Evolutionary conservation across 2,888 invertebrate species (phyloP).

Genomic region (Sycophila texana): DNA sequence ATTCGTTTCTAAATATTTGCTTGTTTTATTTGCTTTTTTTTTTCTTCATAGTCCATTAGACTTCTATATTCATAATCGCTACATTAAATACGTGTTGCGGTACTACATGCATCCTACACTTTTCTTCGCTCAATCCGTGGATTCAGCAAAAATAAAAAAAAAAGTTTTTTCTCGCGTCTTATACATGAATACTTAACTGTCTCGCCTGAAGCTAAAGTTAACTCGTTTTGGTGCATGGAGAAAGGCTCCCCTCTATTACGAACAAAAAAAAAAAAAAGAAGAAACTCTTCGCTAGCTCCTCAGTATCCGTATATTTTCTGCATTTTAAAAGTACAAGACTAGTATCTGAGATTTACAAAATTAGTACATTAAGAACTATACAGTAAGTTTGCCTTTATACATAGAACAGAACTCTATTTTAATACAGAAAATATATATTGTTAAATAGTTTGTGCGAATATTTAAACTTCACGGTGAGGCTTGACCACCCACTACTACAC

Average conservation of each 20-base stretch:
- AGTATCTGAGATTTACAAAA: slow-evolving; percentile 57
- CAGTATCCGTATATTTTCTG: slow-evolving; percentile 43
- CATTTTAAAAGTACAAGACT: slow-evolving; percentile 55
- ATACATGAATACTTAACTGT: slow-evolving; percentile 38
- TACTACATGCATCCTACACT: slow-evolving; percentile 49
- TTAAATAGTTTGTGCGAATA: slow-evolving; percentile 22
- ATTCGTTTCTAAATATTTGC: slow-evolving; percentile 36
- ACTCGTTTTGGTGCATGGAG: slow-evolving; percentile 55
- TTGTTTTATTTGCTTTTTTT: slow-evolving; percentile 14
- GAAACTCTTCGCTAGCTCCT: slow-evolving; percentile 19
- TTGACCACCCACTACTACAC: too few relatives aligned
- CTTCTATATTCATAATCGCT: slow-evolving; percentile 46
- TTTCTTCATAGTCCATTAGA: slow-evolving; percentile 38
- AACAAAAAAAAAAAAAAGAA: slow-evolving; percentile 11
- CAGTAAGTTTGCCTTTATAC: slow-evolving; percentile 52
- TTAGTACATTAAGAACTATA: slow-evolving; percentile 51
- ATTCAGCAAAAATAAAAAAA: slow-evolving; percentile 54
- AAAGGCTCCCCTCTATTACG: slow-evolving; percentile 40
- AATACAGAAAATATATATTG: slow-evolving; percentile 37
- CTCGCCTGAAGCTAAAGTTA: slow-evolving; percentile 51
- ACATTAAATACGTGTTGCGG: slow-evolving; percentile 55
- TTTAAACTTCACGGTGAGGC: background rate
- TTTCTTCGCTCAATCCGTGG: slow-evolving; percentile 45
- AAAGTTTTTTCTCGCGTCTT: slow-evolving; percentile 37
- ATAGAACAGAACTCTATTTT: slow-evolving; percentile 34